Evolutionary conservation across 2,797 vertebrate species (phyloP), one percentile per base, ranked within the genome.

Genomic region (Rhabdophis nuchalis): DNA sequence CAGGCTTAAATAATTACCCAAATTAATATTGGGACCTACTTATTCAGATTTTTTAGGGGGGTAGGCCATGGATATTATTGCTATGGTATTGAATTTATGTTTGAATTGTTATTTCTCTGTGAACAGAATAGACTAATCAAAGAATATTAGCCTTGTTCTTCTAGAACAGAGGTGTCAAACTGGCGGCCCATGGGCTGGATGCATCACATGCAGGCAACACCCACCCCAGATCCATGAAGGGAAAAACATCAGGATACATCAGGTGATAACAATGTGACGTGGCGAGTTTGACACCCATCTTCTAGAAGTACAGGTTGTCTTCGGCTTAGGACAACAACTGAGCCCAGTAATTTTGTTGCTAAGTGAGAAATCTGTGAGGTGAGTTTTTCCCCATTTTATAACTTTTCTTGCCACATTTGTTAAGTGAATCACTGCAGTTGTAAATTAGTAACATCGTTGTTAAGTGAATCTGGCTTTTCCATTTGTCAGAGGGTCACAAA

Each of bases 101-200:
- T 88, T 90, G 53, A 86, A 82, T 92, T 52, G 87, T 93, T 94
- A 92, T 93, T 95, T 95, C 88, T 94, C 57, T 32, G 56, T 93
- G 95, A 95, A 94, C 87, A 90, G 85, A 92, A 91, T 64, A 90
- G 91, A 96, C 82, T 95, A 92, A 92, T 95, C 95, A 96, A 93
- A 92, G 93, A 95, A 96, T 95, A 90, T 96, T 68, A 94, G 88
- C 88, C 94, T 18, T 36, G 32, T 90, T 41, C 46, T 88, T 96
- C 53, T 92, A 77, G 93, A 60, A 93, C 95, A 12, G 1, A 3
- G 27, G 10, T 61, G 25, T 61, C 25, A 61, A 61, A 61, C 58
- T 61, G 25, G 58, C 7, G 25, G 58, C 58, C 58, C 7, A 3
- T 27, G 23, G 25, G 10, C 25, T 3, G 9, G 58, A 61, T 61